Base-by-base conservation (phyloP, 1,140 invertebrate species). In the Ridgeia piscesae region DNA sequence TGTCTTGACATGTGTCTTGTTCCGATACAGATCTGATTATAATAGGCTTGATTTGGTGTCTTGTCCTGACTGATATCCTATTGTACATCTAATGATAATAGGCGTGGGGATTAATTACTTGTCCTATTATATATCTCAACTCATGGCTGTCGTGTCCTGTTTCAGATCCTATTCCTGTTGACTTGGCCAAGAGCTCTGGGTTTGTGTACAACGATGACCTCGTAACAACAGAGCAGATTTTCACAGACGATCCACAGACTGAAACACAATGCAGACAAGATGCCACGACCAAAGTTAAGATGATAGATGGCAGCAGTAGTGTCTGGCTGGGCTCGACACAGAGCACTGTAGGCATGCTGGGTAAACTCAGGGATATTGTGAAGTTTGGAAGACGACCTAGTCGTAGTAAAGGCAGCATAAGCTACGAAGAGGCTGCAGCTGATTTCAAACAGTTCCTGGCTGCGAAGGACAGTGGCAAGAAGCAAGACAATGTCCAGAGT, bases 151-250 rank as follows among this genome's bases (percentile, higher is more conserved):
- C 34, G 14, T 6, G n/a, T 93, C 93, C 34, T 93, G 34, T 94
- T 94, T 77, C 92, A 95, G 95, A 95, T 93, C 95, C 94, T 33
- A 92, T 95, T 35, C 95, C 95, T 50, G 92, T 42, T 77, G 94
- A 95, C 91, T 92, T 95, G 34, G 93, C 94, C 0, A 94, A 94
- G 31, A 93, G 92, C 14, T 93, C 94, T 89, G 91, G 93, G 8
- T 92, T 92, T 35, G 89, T 95, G 0, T 93, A 92, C 33, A 91
- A 94, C 6, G 94, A 94, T 93, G 94, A 95, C 91, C 91, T 95
- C 77, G 94, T 95, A 31, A 95, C 94, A 33, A 94, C 33, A 89
- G 33, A 35, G 48, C 21, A 92, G 34, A 33, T 90, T 21, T 35
- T 31, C n/a, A 91, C 33, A 88, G n/a, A 48, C 31, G 4, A 17